phyloP scores from a whole-genome alignment of 2,888 invertebrate genomes.

The Bembecia ichneumoniformis region DNA sequence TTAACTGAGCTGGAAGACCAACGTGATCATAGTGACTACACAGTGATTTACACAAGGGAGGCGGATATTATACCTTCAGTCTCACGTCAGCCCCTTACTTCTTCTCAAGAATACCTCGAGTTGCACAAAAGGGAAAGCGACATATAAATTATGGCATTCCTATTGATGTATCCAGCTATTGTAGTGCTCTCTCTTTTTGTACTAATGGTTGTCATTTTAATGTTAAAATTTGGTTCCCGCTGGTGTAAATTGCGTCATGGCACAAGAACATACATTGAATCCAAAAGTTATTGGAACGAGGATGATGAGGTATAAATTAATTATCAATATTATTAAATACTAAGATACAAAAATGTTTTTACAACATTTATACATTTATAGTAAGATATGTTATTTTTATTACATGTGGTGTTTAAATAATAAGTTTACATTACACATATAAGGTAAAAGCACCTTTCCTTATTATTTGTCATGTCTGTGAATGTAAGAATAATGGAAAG shows the following conservation, averaged over 20 bases:
- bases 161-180: conserved; percentile 84
- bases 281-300: conserved; percentile 68
- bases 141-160: conserved; percentile 80
- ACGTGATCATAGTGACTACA: conserved; percentile 36
- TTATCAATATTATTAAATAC: no score
- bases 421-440: no score
- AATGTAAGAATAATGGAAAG: no score
- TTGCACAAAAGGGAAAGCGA: conserved; percentile 86
- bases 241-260: conserved; percentile 80
- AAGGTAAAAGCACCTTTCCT: no score
- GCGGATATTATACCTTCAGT: conserved; percentile 38
- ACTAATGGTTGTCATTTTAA: conserved; percentile 80
- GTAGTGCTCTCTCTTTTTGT: conserved; percentile 82
- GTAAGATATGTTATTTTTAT: no score
- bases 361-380: no score
- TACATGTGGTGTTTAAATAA: no score
- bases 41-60: conserved; percentile 28
- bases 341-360: no score
- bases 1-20: conserved; percentile 79
- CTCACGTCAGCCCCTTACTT: conserved; percentile 51
- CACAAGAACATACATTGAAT: conserved; percentile 40
- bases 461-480: no score
- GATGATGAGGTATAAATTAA: conserved; percentile 50
- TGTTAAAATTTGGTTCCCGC: conserved; percentile 81
- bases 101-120: conserved; percentile 73